phyloP scores from a whole-genome alignment of 1,140 invertebrate genomes.

The Arion vulgaris region DNA sequence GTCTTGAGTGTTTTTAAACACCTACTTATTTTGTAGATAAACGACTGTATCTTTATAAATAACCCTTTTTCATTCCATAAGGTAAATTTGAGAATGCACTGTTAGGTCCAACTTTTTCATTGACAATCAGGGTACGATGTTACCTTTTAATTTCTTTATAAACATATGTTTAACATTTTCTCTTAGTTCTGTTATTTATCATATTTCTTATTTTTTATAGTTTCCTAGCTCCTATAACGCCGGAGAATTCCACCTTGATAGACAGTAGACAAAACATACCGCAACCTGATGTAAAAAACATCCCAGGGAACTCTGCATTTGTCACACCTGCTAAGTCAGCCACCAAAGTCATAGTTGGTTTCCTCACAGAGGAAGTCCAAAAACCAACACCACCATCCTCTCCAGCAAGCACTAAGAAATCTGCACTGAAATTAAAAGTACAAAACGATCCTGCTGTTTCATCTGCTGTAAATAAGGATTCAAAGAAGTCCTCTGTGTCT shows the following conservation, averaged over 20 bases:
- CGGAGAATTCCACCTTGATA: background rate
- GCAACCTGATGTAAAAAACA: background rate
- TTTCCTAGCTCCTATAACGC: background rate
- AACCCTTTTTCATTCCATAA: too few species aligned
- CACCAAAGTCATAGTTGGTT: slow-evolving; percentile 29
- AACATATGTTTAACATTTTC: too few species aligned
- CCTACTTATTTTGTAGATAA: too few species aligned
- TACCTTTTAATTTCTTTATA: too few species aligned
- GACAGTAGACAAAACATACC: background rate
- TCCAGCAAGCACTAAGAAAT: slow-evolving; percentile 19
- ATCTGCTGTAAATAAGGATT: background rate
- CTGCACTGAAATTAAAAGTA: slow-evolving; percentile 18
- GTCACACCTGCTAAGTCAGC: slow-evolving; percentile 26
- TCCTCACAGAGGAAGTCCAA: background rate
- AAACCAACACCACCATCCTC: slow-evolving; percentile 4
- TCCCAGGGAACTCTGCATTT: background rate
- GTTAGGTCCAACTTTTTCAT: too few species aligned
- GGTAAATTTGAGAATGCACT: too few species aligned
- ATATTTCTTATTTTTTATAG: too few species aligned
- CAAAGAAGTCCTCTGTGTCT: background rate
- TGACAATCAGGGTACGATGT: too few species aligned
- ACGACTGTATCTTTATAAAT: too few species aligned
- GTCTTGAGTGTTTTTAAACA: too few species aligned
- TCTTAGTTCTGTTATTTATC: too few species aligned
- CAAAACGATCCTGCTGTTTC: background rate